Evolutionary conservation across 2,113 vertebrate species (phyloP).

Genomic region (Cyanoramphus novaezelandiae): DNA sequence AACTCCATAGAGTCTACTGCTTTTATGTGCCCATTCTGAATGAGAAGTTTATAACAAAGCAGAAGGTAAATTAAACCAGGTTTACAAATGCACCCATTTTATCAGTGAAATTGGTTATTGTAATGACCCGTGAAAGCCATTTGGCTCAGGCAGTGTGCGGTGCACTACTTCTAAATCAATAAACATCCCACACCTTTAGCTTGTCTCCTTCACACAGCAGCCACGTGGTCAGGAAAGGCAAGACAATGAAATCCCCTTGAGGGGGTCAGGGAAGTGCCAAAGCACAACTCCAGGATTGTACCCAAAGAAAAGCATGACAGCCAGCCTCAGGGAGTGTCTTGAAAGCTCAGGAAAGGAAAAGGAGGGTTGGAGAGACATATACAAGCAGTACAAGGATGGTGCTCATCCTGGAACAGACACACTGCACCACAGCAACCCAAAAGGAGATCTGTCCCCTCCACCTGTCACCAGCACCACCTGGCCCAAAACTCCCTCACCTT

Average conservation of each 20-base stretch:
- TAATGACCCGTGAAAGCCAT: background rate
- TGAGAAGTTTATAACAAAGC: background rate
- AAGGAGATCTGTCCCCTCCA: background rate
- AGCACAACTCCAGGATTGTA: background rate
- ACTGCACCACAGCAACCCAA: background rate
- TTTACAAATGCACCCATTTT: background rate
- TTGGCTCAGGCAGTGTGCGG: background rate
- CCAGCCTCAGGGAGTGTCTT: background rate
- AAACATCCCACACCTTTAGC: background rate
- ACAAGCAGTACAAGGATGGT: fast-evolving
- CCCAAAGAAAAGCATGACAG: background rate
- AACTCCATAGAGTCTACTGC: background rate
- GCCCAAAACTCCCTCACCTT: background rate
- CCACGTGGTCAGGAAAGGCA: background rate
- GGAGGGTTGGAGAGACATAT: background rate
- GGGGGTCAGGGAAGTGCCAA: background rate
- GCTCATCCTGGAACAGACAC: background rate
- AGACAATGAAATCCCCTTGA: background rate
- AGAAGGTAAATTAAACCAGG: background rate
- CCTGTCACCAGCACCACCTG: background rate
- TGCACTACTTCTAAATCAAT: conserved; percentile 3
- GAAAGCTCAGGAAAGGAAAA: background rate
- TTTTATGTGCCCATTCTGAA: background rate
- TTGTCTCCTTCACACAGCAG: background rate
- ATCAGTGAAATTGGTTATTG: background rate